Evolutionary conservation across 2,888 invertebrate genomes (phyloP), one percentile per base, ranked within the genome.

Genomic region (Macrophya alboannulata): DNA sequence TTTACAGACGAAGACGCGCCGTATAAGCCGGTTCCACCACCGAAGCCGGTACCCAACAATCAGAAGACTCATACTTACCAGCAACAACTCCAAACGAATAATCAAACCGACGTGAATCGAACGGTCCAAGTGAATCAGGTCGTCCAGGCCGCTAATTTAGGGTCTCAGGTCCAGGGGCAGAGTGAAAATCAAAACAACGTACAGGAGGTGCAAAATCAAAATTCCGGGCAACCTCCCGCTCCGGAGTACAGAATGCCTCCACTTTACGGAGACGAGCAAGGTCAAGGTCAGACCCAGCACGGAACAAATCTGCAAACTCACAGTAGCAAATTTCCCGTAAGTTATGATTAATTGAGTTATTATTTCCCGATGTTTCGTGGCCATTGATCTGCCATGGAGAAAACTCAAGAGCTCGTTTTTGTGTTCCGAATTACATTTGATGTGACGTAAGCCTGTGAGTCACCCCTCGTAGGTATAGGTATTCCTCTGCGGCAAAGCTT

Each of bases 251-350:
- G 92, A 89, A 92, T 92, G 92, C 92, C 92, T 90, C 92, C 92
- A 86, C 88, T 94, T 86, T 93, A 93, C 90, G 93, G 92, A 87
- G 93, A 93, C 86, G 93, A 93, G 91, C 94, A 90, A 90, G 94
- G 88, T 91, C 95, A 94, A 91, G 93, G 91, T 93, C 94, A 90
- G 91, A 92, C 91, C 87, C 94, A 90, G 92, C 93, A 89, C 92
- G 94, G 90, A 91, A 93, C 91, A 74, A 93, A 91, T 89, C 94
- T 97, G 25, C 97, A 97, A 92, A 97, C 97, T 45, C 97, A 97
- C 93, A 97, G 97, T 89, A 96, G 95, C 89, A 97, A 97, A 93
- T 97, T 97, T 94, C 97, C 97, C 92, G 97, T 97, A 94, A 96
- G 96, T 95, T 87, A 45, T 31, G 10, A 12, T 48, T 68, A 45